Percentiles rank a stretch among this genome's conserved stretches.
These are phyloP conservation scores for Heliconius congener DNA, from an alignment of 1,140 invertebrate genomes.

Conservation along the genomic window DNA sequence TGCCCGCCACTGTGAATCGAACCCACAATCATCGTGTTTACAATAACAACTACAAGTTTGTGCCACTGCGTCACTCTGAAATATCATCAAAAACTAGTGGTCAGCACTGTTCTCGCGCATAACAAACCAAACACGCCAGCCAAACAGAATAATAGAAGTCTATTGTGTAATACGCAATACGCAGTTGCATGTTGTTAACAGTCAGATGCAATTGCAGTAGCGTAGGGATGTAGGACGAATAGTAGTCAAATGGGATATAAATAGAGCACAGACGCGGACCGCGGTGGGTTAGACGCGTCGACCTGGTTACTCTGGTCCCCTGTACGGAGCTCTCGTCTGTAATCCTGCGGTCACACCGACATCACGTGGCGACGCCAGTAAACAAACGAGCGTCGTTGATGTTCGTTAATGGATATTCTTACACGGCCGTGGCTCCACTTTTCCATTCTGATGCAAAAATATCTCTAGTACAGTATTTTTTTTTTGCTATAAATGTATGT, in stretches of 20 bases:
- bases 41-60: too few relatives aligned
- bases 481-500: too few relatives aligned
- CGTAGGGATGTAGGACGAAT: constrained; percentile 48
- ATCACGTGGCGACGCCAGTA: constrained; percentile 47
- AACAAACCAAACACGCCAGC: not conserved
- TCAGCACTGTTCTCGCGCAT: not conserved
- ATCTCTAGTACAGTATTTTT: not conserved
- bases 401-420: not conserved
- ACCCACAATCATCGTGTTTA: too few relatives aligned
- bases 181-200: constrained; percentile 46
- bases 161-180: constrained; percentile 29
- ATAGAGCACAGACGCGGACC: constrained; percentile 48
- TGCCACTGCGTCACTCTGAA: too few relatives aligned
- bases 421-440: not conserved
- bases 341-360: constrained; percentile 50
- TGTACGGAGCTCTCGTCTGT: constrained; percentile 20
- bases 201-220: constrained; percentile 53
- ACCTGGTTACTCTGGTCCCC: constrained; percentile 60
- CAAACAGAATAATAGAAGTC: constrained; percentile 4
- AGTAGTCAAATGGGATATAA: constrained; percentile 52
- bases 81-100: too few relatives aligned
- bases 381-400: constrained; percentile 31
- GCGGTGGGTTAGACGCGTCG: constrained; percentile 51
- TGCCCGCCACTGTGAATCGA: too few relatives aligned
- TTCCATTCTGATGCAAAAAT: not conserved